Evolutionary conservation across 2,797 vertebrate genomes (phyloP).

Genomic region (Siniperca obscura): DNA sequence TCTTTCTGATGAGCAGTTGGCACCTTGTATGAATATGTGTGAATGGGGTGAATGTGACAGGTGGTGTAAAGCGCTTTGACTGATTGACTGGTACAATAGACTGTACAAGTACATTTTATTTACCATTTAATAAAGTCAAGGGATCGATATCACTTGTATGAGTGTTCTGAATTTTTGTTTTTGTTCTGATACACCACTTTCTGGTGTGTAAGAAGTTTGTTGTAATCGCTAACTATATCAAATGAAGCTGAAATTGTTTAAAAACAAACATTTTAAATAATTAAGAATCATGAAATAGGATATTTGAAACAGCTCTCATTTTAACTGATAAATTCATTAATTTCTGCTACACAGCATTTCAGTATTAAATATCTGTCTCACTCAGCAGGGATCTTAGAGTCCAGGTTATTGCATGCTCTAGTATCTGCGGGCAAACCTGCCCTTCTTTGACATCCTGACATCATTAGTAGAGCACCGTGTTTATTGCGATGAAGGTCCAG

Average conservation of each 20-base stretch:
- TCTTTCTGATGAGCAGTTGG: too few relatives aligned
- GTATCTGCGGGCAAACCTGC: slow-evolving; percentile 4
- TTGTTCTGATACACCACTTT: background rate
- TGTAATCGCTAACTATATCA: background rate
- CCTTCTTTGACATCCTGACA: slow-evolving; percentile 36
- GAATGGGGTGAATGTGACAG: too few relatives aligned
- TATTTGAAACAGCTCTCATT: background rate
- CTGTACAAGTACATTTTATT: too few relatives aligned
- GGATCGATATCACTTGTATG: background rate
- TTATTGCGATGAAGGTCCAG: slow-evolving; percentile 59
- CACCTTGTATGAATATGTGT: too few relatives aligned
- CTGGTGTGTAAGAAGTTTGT: background rate
- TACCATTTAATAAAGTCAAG: background rate
- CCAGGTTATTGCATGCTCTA: slow-evolving; percentile 6
- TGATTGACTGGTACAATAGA: too few relatives aligned
- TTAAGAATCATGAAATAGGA: background rate
- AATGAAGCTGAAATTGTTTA: background rate
- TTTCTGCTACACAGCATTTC: background rate
- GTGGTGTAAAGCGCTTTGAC: too few relatives aligned
- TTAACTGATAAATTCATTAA: background rate
- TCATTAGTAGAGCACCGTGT: slow-evolving; percentile 50
- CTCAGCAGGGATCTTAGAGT: slow-evolving; percentile 14
- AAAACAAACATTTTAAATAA: too few relatives aligned
- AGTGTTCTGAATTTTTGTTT: background rate
- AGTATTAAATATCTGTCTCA: background rate